Evolutionary conservation across 2,113 vertebrate genomes (phyloP), one percentile per base, ranked within the genome.

Genomic region (Lampris megalopsis): DNA sequence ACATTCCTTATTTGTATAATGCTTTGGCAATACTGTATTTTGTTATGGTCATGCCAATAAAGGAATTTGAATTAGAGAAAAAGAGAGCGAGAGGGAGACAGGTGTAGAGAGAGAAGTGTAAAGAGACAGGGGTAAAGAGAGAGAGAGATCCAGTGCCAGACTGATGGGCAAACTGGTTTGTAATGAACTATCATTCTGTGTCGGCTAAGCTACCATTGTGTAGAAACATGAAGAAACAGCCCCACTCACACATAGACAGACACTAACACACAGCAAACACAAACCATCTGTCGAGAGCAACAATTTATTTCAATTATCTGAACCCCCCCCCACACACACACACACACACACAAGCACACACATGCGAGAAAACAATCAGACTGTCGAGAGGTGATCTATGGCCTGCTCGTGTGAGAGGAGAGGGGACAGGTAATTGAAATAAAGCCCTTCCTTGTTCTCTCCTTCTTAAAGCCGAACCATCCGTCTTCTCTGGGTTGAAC

Each of bases 271-370:
- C 49, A 63, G 10, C 0, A 37, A 63, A 36, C 6, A 10, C 56
- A 63, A 24, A 24, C 61, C 10, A 64, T 75, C 77, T 69, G 40
- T 49, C 0, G 6, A 71, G 54, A 49, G 67, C 1, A 7, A 57
- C 56, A 59, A 75, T 88, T 82, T 72, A 74, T 84, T 86, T 77
- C 50, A 75, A 68, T 84, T 77, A 70, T 59, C 66, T 61, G 80
- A 71, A 68, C 7, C 24, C 45, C 45, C 49, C 38, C 47, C 63
- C 54, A 73, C 48, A 6, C 42, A 13, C 42, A 58, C 2, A 41
- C 36, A 11, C 36, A 38, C 36, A 37, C 6, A 38, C 37, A 38
- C 57, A 9, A 35, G 8, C 57, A 59, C 5, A 40, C 57, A 56
- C 53, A 56, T 24, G 24, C 24, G 24, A 0, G 24, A 5, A 50